phyloP scores from a whole-genome alignment of 2,113 vertebrate genomes.

The Hippocampus comes region DNA sequence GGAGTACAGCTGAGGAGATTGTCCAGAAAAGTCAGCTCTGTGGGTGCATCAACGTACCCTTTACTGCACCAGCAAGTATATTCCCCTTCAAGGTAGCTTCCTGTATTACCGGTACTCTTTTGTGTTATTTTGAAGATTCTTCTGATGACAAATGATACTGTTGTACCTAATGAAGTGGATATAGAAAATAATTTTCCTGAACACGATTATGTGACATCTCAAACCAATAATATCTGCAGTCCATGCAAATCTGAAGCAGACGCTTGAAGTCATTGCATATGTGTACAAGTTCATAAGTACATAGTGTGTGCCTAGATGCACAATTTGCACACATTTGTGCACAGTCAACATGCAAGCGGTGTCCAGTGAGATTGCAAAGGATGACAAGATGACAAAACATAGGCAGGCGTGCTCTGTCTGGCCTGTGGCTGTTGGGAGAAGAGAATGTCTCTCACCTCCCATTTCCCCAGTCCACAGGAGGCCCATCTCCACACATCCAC shows the following conservation, averaged over 20 bases:
- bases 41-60: slow-evolving; percentile 7
- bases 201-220: neutral
- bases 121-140: slow-evolving; percentile 5
- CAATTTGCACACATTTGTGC: slow-evolving; percentile 5
- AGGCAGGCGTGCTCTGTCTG: slow-evolving; percentile 45
- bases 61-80: neutral
- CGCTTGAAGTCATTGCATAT: neutral
- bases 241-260: neutral
- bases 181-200: neutral
- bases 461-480: slow-evolving; percentile 71
- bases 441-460: slow-evolving; percentile 57
- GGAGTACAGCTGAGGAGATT: slow-evolving; percentile 13
- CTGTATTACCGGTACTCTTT: neutral
- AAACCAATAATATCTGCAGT: neutral
- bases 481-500: slow-evolving; percentile 59
- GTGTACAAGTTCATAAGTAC: neutral
- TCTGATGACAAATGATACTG: slow-evolving; percentile 1
- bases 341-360: slow-evolving; percentile 6
- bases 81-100: neutral
- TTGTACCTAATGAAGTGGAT: neutral
- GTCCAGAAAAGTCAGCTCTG: slow-evolving; percentile 12
- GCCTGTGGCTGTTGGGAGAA: slow-evolving; percentile 49
- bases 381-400: slow-evolving; percentile 47
- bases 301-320: neutral
- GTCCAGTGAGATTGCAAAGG: slow-evolving; percentile 12